Evolutionary conservation across 2,113 vertebrate species (phyloP).

Genomic region (Meleagris gallopavo): DNA sequence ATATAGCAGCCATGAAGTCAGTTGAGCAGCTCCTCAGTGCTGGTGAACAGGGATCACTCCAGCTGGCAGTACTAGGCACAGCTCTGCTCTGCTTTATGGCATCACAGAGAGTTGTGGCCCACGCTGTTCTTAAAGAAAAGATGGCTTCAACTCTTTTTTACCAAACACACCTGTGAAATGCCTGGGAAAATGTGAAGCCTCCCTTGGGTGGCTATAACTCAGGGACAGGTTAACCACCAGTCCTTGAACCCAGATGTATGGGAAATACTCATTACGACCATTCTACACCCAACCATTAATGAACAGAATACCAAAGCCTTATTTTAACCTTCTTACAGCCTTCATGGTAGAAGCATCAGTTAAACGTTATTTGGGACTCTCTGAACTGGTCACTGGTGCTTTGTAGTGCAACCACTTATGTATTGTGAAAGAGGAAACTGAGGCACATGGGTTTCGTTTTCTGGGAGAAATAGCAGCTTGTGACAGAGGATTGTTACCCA

Average conservation of each 20-base stretch:
- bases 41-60: background rate
- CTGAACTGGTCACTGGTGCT: background rate
- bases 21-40: background rate
- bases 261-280: background rate
- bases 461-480: background rate
- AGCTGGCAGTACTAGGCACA: fast-evolving
- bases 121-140: background rate
- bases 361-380: background rate
- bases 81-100: background rate
- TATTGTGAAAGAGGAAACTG: background rate
- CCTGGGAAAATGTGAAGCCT: background rate
- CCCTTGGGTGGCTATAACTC: background rate
- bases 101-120: background rate
- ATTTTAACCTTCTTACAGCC: background rate
- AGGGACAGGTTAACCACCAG: background rate
- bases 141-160: background rate
- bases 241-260: background rate
- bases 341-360: background rate
- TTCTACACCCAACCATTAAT: no score
- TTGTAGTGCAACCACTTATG: background rate
- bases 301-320: background rate
- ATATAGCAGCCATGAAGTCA: background rate
- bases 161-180: background rate
- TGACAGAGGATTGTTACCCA: background rate
- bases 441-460: background rate